phyloP scores from a whole-genome alignment of 2,888 invertebrate genomes.

The Holacanthella duospinosa region DNA sequence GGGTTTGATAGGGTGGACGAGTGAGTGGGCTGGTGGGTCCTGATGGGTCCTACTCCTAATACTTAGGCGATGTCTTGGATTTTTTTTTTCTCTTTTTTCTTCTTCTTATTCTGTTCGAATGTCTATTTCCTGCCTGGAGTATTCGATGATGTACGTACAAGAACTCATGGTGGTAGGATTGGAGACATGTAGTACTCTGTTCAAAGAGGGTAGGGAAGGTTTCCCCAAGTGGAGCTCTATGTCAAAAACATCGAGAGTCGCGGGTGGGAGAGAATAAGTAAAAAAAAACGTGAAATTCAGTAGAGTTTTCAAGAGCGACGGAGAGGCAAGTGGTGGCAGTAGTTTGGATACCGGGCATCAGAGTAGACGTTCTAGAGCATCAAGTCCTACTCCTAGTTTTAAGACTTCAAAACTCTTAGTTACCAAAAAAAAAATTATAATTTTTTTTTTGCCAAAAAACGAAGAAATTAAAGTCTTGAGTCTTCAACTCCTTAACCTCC shows the following conservation, averaged over 20 bases:
- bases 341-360: background rate
- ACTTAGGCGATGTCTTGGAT: too few species aligned
- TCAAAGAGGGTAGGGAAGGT: background rate
- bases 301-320: background rate
- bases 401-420: too few species aligned
- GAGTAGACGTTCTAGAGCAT: background rate
- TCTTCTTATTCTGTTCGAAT: too few species aligned
- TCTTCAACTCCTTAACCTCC: too few species aligned
- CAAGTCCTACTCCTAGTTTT: too few species aligned
- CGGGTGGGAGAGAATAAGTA: background rate
- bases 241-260: background rate
- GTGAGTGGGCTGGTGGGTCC: background rate
- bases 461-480: too few species aligned
- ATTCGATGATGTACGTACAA: background rate
- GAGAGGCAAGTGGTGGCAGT: constrained; percentile 4
- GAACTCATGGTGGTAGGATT: background rate
- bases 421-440: too few species aligned
- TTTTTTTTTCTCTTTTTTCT: too few species aligned
- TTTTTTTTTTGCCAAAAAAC: too few species aligned
- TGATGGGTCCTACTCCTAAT: background rate
- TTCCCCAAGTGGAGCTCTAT: background rate
- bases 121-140: background rate
- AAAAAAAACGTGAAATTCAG: background rate
- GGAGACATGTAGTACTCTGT: background rate
- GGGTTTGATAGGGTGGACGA: background rate